Evolutionary conservation across 2,888 invertebrate species (phyloP).

Genomic region (Drosophila melanocephala): DNA sequence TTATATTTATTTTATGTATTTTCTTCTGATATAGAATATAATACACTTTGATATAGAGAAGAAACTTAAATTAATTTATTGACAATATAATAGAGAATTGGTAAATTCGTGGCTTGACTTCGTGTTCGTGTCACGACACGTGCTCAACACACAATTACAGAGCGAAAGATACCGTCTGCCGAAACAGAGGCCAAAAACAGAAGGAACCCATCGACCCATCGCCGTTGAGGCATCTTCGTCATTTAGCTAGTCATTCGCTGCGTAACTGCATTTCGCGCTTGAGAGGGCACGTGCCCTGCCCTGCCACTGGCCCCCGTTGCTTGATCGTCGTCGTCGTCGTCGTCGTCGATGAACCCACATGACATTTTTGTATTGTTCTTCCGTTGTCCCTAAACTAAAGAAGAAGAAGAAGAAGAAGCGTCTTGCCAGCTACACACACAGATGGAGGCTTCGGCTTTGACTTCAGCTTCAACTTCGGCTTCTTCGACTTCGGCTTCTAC

Average conservation of each 20-base stretch:
- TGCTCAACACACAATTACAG: constrained; percentile 4
- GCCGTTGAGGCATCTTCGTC: constrained; percentile 46
- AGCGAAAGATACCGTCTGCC: constrained; percentile 4
- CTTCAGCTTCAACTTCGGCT: background rate
- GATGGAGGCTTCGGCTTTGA: constrained; percentile 7
- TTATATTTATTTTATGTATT: background rate
- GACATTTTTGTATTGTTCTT: constrained; percentile 52
- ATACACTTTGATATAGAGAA: too few species aligned
- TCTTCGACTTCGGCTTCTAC: background rate
- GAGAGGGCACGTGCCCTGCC: constrained; percentile 76
- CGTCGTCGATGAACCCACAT: constrained; percentile 70
- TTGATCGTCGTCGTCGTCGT: background rate
- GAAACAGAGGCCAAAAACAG: constrained; percentile 6
- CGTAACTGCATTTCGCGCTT: constrained; percentile 77
- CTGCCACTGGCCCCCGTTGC: constrained; percentile 2
- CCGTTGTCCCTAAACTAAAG: constrained; percentile 24
- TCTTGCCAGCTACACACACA: constrained; percentile 12
- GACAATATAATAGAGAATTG: background rate
- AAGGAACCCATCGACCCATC: constrained; percentile 9
- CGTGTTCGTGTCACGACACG: constrained; percentile 9
- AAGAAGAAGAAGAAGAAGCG: constrained; percentile 10
- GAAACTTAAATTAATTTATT: background rate
- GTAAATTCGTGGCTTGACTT: background rate
- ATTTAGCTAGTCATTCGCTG: constrained; percentile 47
- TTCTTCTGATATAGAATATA: background rate